phyloP scores from a whole-genome alignment of 2,888 invertebrate species.

The Neria commutata region DNA sequence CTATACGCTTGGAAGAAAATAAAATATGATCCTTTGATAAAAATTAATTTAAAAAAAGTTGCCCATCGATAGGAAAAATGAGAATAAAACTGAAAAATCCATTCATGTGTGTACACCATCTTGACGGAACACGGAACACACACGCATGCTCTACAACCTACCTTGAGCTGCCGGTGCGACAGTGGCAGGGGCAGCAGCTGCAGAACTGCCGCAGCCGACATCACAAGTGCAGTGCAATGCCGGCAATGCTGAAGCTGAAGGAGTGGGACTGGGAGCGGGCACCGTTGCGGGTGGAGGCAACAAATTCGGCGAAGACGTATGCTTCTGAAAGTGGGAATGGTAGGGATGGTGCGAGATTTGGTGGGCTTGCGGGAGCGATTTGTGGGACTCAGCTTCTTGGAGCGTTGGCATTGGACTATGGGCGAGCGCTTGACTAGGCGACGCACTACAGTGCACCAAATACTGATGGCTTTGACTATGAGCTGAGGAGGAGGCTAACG shows the following conservation, averaged over 20 bases:
- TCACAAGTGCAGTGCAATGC: slow-evolving; percentile 57
- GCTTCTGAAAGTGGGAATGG: slow-evolving; percentile 57
- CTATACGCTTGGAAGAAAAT: neutral
- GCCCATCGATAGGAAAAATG: neutral
- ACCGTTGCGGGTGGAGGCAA: slow-evolving; percentile 43
- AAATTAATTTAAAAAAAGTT: neutral
- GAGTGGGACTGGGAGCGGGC: slow-evolving; percentile 51
- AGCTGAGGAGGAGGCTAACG: slow-evolving; percentile 50
- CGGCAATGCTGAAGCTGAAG: slow-evolving; percentile 49
- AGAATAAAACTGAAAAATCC: slow-evolving; percentile 1
- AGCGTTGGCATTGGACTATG: slow-evolving; percentile 57
- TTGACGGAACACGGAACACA: slow-evolving; percentile 25
- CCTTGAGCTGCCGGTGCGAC: slow-evolving; percentile 51
- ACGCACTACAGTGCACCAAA: slow-evolving; percentile 57
- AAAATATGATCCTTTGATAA: neutral
- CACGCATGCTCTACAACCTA: slow-evolving; percentile 62
- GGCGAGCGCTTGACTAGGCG: slow-evolving; percentile 46
- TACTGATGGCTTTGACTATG: slow-evolving; percentile 59
- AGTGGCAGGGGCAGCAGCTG: slow-evolving; percentile 8
- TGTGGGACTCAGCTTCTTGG: slow-evolving; percentile 49
- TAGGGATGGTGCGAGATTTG: slow-evolving; percentile 34
- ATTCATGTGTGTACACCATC: slow-evolving; percentile 9
- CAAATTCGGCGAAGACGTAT: slow-evolving; percentile 56
- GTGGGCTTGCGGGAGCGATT: slow-evolving; percentile 1
- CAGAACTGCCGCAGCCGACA: slow-evolving; percentile 41